phyloP scores from a whole-genome alignment of 1,140 invertebrate species.

The Cheumatopsyche charites region DNA sequence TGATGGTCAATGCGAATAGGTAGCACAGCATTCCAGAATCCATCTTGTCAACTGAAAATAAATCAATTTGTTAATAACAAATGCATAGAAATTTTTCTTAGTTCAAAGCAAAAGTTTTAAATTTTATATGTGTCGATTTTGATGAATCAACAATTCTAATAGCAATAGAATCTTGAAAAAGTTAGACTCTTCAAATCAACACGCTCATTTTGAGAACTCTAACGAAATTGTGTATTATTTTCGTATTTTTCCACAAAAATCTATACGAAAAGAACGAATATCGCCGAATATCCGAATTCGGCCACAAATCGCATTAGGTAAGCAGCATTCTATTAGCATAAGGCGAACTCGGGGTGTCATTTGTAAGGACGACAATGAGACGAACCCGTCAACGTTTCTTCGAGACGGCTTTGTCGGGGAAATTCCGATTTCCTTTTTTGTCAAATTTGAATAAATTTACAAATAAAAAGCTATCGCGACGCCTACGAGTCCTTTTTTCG shows the following conservation, averaged over 20 bases:
- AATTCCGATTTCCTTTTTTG: conserved; percentile 35
- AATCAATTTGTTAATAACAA: not conserved
- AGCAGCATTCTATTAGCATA: conserved; percentile 37
- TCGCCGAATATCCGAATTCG: conserved; percentile 16
- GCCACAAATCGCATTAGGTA: conserved; percentile 27
- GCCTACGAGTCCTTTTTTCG: conserved; percentile 12
- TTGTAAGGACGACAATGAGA: conserved; percentile 36
- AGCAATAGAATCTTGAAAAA: no score
- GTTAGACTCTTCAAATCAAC: no score
- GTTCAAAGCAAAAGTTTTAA: no score
- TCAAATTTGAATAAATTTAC: conserved; percentile 41
- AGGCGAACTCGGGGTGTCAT: conserved; percentile 26
- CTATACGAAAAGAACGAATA: not conserved
- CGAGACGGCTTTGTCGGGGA: conserved; percentile 7
- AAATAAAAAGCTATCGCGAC: conserved; percentile 36
- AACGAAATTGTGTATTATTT: no score
- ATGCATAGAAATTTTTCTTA: no score
- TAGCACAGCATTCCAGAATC: not conserved
- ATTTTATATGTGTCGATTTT: no score
- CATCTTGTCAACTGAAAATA: conserved; percentile 9
- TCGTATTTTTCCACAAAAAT: no score
- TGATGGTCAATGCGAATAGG: not conserved
- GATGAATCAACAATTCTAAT: no score
- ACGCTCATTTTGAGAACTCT: no score
- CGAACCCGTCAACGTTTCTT: conserved; percentile 23